phyloP scores from a whole-genome alignment of 2,113 vertebrate species.

The Colinus virginianus region DNA sequence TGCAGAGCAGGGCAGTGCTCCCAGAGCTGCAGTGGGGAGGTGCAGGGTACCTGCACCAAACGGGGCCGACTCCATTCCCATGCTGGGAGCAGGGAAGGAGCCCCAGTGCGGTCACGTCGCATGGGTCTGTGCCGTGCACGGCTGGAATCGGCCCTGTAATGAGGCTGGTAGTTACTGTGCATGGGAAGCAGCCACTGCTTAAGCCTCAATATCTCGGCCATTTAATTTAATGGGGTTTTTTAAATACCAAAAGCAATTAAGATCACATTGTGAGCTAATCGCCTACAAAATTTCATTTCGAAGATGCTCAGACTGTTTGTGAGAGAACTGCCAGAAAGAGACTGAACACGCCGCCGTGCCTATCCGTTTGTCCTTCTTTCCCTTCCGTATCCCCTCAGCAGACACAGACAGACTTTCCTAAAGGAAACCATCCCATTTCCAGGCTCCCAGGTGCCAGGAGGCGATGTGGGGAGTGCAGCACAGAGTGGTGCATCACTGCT shows the following conservation, averaged over 20 bases:
- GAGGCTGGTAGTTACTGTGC: conserved; percentile 60
- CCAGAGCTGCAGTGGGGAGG: rapidly evolving
- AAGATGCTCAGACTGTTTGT: conserved; percentile 66
- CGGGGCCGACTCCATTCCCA: background rate
- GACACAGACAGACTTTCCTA: background rate
- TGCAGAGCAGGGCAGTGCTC: background rate
- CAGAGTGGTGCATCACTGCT: background rate
- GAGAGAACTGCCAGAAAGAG: conserved; percentile 40
- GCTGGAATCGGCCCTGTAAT: conserved; percentile 25
- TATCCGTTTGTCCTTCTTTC: background rate
- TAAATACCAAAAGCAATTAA: conserved; percentile 77
- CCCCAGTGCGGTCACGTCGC: background rate
- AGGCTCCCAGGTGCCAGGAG: background rate
- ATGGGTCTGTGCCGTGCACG: background rate
- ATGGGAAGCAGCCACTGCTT: conserved; percentile 61
- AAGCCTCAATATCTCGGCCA: conserved; percentile 69
- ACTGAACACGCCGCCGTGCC: background rate
- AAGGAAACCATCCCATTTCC: background rate
- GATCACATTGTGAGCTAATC: conserved; percentile 75
- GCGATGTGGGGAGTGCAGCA: background rate
- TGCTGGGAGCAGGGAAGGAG: background rate
- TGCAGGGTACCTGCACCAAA: background rate
- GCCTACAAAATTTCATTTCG: conserved; percentile 74
- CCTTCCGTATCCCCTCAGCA: background rate
- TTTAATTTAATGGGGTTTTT: conserved; percentile 75